Evolutionary conservation across 2,797 vertebrate genomes (phyloP).

Genomic region (Natrix natrix): DNA sequence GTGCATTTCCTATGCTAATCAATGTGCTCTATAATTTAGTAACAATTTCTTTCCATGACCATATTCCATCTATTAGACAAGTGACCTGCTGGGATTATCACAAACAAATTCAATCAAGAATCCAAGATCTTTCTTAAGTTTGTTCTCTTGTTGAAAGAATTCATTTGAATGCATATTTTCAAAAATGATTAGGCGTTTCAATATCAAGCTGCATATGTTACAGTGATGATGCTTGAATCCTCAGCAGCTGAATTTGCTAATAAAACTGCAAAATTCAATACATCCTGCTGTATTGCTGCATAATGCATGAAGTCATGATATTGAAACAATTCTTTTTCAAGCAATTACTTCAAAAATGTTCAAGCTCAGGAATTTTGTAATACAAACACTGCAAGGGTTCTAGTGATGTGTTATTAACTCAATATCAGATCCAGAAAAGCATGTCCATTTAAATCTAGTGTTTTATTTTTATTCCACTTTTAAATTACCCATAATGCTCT

Average conservation of each 20-base stretch:
- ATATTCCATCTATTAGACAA: neutral
- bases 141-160: neutral
- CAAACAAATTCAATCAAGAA: neutral
- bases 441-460: neutral
- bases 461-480: neutral
- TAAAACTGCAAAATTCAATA: neutral
- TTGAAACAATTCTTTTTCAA: neutral
- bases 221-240: neutral
- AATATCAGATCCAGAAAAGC: neutral
- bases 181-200: neutral
- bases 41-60: neutral
- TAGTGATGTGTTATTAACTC: neutral
- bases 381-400: neutral
- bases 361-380: neutral
- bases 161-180: neutral
- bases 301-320: neutral
- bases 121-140: neutral
- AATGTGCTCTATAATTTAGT: slow-evolving; percentile 17
- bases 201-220: neutral
- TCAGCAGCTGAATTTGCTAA: neutral
- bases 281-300: neutral
- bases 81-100: neutral
- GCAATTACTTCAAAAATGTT: neutral
- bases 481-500: neutral
- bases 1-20: neutral